Evolutionary conservation across 2,797 vertebrate species (phyloP).

Genomic region (Pseudocheirus occidentalis): DNA sequence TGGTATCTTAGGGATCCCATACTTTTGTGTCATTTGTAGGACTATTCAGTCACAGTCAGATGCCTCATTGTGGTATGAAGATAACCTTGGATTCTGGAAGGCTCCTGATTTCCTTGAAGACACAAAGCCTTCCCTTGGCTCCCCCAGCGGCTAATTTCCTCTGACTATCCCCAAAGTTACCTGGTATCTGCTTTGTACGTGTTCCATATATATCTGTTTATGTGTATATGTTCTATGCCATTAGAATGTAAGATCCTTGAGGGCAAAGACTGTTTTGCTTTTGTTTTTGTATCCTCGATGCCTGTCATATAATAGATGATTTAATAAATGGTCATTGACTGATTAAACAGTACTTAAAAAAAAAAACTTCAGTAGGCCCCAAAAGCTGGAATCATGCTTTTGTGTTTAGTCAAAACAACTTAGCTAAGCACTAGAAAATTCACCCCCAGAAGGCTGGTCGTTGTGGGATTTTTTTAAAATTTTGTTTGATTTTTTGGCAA

Average conservation of each 20-base stretch:
- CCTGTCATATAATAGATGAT: too few species aligned
- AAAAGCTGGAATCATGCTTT: too few species aligned
- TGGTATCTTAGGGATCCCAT: neutral
- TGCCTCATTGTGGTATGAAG: neutral
- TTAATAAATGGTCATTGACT: too few species aligned
- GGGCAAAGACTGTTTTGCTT: too few species aligned
- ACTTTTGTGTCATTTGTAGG: neutral
- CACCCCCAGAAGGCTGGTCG: neutral
- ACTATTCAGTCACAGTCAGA: neutral
- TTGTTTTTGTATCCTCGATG: too few species aligned
- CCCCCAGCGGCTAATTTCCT: neutral
- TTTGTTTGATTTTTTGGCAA: neutral
- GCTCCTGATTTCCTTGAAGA: neutral
- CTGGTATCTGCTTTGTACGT: neutral
- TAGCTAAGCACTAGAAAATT: neutral
- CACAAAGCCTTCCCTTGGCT: neutral
- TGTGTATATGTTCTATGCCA: neutral
- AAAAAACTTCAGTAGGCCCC: too few species aligned
- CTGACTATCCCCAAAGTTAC: neutral
- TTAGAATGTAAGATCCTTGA: too few species aligned
- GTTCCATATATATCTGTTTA: neutral
- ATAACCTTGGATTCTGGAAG: neutral
- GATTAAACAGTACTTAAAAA: too few species aligned
- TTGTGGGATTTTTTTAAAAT: neutral
- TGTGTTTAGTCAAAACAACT: neutral